Evolutionary conservation across 2,113 vertebrate species (phyloP).

Genomic region (Aegithalos caudatus): DNA sequence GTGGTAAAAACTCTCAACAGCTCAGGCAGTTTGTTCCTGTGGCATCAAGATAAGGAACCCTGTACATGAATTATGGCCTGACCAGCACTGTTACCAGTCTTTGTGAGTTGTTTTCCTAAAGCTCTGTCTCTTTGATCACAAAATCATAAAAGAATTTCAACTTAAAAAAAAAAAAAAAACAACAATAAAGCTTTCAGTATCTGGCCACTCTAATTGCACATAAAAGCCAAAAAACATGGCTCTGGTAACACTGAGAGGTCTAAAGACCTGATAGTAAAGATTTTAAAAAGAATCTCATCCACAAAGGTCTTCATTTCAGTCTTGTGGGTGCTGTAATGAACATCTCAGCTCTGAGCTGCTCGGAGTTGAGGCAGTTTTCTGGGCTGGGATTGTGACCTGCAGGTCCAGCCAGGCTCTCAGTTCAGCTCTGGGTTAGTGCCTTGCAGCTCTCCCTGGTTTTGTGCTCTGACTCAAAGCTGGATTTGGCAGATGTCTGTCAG

Average conservation of each 20-base stretch:
- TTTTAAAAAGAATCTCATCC: not conserved
- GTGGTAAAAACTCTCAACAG: not conserved
- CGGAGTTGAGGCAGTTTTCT: not conserved
- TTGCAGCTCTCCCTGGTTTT: not conserved
- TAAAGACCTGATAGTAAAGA: not conserved
- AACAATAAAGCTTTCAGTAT: not conserved
- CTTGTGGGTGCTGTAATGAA: not conserved
- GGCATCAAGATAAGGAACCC: not conserved
- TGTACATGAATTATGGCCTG: not conserved
- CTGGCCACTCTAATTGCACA: not conserved
- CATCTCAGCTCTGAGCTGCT: not conserved
- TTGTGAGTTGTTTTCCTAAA: not conserved
- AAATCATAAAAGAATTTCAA: not conserved
- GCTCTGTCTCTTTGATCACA: not conserved
- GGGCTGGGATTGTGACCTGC: not conserved
- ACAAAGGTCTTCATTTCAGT: not conserved
- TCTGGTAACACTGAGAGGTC: not conserved
- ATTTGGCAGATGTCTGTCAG: not conserved
- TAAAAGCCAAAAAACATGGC: not conserved
- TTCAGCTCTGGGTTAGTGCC: not conserved
- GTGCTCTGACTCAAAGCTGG: not conserved
- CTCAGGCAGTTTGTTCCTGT: not conserved
- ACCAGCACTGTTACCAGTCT: not conserved
- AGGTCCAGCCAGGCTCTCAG: not conserved
- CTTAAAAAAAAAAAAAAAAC: not conserved